Percentiles rank a stretch among this genome's conserved stretches.
Conservation (phyloP, 2,797 vertebrate genomes). For the Parambassis ranga region DNA sequence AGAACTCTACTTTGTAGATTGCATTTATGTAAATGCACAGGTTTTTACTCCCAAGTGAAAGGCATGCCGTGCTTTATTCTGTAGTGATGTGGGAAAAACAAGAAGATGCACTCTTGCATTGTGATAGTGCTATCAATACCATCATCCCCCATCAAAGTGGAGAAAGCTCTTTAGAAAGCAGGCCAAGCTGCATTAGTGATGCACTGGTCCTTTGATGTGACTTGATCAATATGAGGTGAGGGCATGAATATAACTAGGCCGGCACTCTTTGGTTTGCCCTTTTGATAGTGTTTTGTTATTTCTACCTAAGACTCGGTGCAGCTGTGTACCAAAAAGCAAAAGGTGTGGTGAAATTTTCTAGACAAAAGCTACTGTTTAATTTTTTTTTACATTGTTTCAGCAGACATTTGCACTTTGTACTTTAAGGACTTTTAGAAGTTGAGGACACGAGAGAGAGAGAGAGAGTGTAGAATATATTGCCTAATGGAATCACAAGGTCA, state of each 20-base stretch:
- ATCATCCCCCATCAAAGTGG: conserved; percentile 84
- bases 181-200: conserved; percentile 83
- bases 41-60: conserved; percentile 76
- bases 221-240: conserved; percentile 84
- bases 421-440: conserved; percentile 63
- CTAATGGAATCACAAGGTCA: conserved; percentile 84
- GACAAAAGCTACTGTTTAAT: conserved; percentile 33
- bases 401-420: conserved; percentile 8
- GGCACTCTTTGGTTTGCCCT: conserved; percentile 78
- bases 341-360: conserved; percentile 56
- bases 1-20: conserved; percentile 75
- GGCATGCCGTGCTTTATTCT: conserved; percentile 77
- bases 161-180: conserved; percentile 82
- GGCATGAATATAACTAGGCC: conserved; percentile 75
- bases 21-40: conserved; percentile 82
- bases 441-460: conserved; percentile 34
- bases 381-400: conserved; percentile 64
- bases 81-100: conserved; percentile 74
- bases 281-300: conserved; percentile 80
- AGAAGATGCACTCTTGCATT: conserved; percentile 80
- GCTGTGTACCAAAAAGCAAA: conserved; percentile 39
- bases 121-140: conserved; percentile 87
- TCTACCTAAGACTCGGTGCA: conserved; percentile 57
- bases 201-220: conserved; percentile 80
- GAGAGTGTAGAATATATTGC: conserved; percentile 58